Evolutionary conservation across 92 coral and sea anemone species (phyloP), one percentile per base, ranked within the genome.

Genomic region (Virgularia gustaviana): DNA sequence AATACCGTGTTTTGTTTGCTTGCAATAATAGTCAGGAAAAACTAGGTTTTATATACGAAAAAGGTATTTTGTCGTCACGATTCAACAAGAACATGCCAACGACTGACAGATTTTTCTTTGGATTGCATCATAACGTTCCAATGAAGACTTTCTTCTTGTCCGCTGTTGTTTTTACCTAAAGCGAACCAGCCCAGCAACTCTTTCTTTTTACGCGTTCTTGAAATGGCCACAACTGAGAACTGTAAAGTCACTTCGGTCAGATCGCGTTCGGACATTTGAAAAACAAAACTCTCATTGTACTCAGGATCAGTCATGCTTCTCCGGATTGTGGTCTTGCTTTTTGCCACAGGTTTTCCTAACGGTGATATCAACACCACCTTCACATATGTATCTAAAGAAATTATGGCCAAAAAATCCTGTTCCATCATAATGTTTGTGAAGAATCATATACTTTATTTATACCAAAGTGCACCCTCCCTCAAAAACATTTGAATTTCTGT

Each of bases 271-370:
- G 99, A 94, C 81, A 94, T 94, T 70, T 94, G 96, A 78, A 84
- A 94, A 70, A 94, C 90, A 84, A 94, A 94, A 79, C 94, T 94
- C 70, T 94, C 99, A 71, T 94, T 94, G 88, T 94, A 94, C 70
- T 94, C 99, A 4, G 99, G 99, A 64, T 94, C 99, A 6, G 90
- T 91, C 99, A 94, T 94, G 75, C 90, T 94, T 83, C 90, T 87
- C 70, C 99, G 82, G 65, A 94, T 94, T 56, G 99, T 94, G 10
- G 99, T 94, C 82, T 94, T 94, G 71, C 99, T 94, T 85, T 89
- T 89, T 52, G 99, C 99, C 43, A 87, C 99, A 58, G 90, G 90
- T 78, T 89, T 89, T 75, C 96, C 99, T 73, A 96, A 78, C 47
- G 99, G 83, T 18, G 96, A 87, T 27, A 94, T 90, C 73, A 94